phyloP scores from a whole-genome alignment of 2,888 invertebrate species.

The Yponomeuta cagnagella region DNA sequence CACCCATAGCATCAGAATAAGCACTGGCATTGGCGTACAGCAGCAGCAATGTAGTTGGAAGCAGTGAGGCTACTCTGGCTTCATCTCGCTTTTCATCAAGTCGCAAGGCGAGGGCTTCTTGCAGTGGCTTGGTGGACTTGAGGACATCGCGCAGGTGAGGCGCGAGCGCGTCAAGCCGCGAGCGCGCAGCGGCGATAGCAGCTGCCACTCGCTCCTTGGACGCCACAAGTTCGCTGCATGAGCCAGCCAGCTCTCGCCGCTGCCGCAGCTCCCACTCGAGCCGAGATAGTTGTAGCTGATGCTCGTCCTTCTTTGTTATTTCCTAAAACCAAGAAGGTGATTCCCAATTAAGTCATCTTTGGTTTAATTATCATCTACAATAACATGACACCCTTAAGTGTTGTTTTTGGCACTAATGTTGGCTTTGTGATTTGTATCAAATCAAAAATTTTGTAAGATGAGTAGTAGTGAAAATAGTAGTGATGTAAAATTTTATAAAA shows the following conservation, averaged over 20 bases:
- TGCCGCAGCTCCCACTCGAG: slow-evolving; percentile 95
- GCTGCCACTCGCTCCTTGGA: slow-evolving; percentile 85
- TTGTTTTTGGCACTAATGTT: no score
- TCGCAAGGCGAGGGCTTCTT: slow-evolving; percentile 89
- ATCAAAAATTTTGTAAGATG: no score
- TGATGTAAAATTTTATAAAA: no score
- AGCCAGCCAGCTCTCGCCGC: slow-evolving; percentile 86
- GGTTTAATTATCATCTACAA: no score
- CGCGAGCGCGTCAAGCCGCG: slow-evolving; percentile 86
- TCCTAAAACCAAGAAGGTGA: slow-evolving; percentile 61
- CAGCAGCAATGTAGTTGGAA: slow-evolving; percentile 90
- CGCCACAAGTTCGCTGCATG: slow-evolving; percentile 84
- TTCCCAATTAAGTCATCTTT: neutral
- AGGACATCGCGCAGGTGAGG: slow-evolving; percentile 81
- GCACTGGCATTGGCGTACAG: slow-evolving; percentile 90
- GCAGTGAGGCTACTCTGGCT: slow-evolving; percentile 82
- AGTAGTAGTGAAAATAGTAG: no score
- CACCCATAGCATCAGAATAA: slow-evolving; percentile 85
- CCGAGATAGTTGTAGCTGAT: slow-evolving; percentile 88
- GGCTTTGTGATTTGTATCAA: no score
- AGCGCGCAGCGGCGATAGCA: slow-evolving; percentile 84
- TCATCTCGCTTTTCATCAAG: slow-evolving; percentile 87
- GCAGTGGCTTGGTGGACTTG: slow-evolving; percentile 89
- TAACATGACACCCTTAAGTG: no score
- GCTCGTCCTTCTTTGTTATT: slow-evolving; percentile 80